phyloP scores from a whole-genome alignment of 2,113 vertebrate species.

The Onychostruthus taczanowskii region DNA sequence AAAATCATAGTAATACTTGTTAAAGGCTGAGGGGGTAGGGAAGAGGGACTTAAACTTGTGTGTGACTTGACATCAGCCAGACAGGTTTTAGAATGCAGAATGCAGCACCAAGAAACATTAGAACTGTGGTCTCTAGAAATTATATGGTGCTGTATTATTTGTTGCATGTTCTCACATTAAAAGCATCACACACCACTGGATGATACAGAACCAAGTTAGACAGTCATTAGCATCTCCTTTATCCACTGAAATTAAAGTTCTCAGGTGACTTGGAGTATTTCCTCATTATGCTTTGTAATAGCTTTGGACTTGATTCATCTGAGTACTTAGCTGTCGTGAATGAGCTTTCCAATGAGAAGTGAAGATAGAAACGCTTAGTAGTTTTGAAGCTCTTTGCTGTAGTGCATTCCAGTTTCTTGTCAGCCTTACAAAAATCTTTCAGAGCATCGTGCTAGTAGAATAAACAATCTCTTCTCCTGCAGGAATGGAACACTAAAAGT shows the following conservation, averaged over 20 bases:
- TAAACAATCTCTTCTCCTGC: background rate
- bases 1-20: constrained; percentile 13
- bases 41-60: constrained; percentile 14
- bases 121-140: background rate
- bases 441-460: background rate
- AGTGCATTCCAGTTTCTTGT: background rate
- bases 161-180: background rate
- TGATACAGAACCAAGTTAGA: background rate
- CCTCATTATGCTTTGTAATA: background rate
- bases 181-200: background rate
- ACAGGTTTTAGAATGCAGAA: constrained; percentile 15
- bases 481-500: background rate
- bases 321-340: background rate
- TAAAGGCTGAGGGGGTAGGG: background rate
- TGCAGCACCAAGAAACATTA: background rate
- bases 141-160: background rate
- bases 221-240: background rate
- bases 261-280: background rate
- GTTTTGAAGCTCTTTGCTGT: background rate
- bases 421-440: background rate
- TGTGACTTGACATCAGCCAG: constrained; percentile 18
- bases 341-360: background rate
- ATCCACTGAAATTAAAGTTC: background rate
- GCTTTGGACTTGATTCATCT: background rate
- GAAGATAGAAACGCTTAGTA: background rate